A percentile compares a stretch with the other conserved stretches of the same genome.
phyloP scores from a whole-genome alignment of 2,888 invertebrate genomes.

The Drosophila prostipennis region DNA sequence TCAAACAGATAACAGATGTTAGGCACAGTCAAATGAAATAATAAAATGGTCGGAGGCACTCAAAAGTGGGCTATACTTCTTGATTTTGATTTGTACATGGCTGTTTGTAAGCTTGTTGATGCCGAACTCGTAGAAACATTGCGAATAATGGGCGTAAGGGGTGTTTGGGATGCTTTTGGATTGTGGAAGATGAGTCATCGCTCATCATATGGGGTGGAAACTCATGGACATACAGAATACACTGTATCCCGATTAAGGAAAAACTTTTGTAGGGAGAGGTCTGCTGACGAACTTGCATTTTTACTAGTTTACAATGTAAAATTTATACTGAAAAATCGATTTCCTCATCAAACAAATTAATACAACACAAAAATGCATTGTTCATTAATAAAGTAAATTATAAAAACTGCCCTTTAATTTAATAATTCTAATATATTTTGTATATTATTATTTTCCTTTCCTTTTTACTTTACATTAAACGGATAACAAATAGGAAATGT shows the following conservation, averaged over 20 bases:
- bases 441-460: neutral
- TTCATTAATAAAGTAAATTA: too few relatives aligned
- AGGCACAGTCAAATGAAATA: constrained; percentile 4
- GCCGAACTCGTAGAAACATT: constrained; percentile 6
- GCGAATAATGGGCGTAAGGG: constrained; percentile 9
- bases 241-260: neutral
- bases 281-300: neutral
- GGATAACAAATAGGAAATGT: neutral
- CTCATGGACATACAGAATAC: constrained; percentile 2
- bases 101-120: constrained; percentile 17
- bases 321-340: neutral
- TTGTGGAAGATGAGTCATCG: constrained; percentile 33
- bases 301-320: neutral
- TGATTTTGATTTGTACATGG: constrained; percentile 11
- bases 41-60: constrained; percentile 11
- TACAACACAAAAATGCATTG: too few relatives aligned
- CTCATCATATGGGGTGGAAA: constrained; percentile 14
- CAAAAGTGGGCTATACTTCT: constrained; percentile 24
- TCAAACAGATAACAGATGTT: constrained; percentile 21
- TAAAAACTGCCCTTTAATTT: too few relatives aligned
- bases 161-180: constrained; percentile 5
- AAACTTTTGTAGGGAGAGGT: too few relatives aligned
- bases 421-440: too few relatives aligned
- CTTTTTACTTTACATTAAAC: neutral
- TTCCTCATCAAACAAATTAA: too few relatives aligned